phyloP scores from a whole-genome alignment of 1,140 invertebrate genomes.

The Scaptodrosophila lebanonensis region DNA sequence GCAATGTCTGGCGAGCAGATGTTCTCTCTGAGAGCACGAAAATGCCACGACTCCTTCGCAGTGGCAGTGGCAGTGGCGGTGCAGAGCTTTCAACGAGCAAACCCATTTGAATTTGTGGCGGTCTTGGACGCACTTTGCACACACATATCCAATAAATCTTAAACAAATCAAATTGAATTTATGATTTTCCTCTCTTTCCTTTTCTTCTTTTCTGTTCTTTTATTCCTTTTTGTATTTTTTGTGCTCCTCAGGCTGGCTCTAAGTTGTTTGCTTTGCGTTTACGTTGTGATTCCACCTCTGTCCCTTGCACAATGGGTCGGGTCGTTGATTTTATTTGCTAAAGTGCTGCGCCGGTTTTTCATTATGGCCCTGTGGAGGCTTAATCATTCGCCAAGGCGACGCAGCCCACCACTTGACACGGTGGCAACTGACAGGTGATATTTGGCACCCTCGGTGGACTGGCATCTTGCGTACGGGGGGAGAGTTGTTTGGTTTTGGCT shows the following conservation, averaged over 20 bases:
- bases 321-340: constrained; percentile 40
- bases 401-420: constrained; percentile 34
- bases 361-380: constrained; percentile 4
- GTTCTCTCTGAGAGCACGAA: too few species aligned
- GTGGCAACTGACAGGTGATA: constrained; percentile 18
- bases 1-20: not conserved
- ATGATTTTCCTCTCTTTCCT: constrained; percentile 59
- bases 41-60: too few species aligned
- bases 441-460: constrained; percentile 27
- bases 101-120: constrained; percentile 17
- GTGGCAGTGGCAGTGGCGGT: not conserved
- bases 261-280: constrained; percentile 46
- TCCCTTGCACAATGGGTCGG: constrained; percentile 40
- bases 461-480: constrained; percentile 1
- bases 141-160: constrained; percentile 49
- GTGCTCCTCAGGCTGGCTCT: not conserved
- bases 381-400: constrained; percentile 31
- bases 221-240: constrained; percentile 5
- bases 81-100: constrained; percentile 22
- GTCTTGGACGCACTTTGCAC: constrained; percentile 18
- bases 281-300: constrained; percentile 34
- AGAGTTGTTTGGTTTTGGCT: not conserved
- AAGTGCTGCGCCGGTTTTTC: constrained; percentile 25
- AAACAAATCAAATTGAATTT: constrained; percentile 73
- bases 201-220: constrained; percentile 16